Percentiles rank a stretch among this genome's conserved stretches.
These are phyloP conservation scores for Avahi laniger DNA, from an alignment of 2,797 vertebrate species.

Conservation along the genomic window DNA sequence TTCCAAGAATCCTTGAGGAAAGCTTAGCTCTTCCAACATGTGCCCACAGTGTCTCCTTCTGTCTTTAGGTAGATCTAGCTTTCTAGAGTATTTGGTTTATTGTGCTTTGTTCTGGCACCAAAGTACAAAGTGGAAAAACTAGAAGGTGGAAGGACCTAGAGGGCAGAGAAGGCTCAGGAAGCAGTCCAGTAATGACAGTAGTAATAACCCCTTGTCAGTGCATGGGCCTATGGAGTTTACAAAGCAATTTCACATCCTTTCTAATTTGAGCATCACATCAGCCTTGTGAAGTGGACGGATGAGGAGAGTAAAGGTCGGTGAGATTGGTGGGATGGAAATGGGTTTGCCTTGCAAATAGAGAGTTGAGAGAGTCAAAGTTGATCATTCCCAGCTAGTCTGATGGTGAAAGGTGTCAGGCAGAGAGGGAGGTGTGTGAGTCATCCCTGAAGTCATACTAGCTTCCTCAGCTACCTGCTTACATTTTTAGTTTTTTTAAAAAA, in stretches of 20 bases:
- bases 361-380: background rate
- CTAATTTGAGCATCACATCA: constrained; percentile 36
- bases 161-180: constrained; percentile 19
- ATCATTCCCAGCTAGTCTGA: constrained; percentile 38
- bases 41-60: constrained; percentile 40
- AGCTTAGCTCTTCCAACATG: constrained; percentile 50
- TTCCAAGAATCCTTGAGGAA: constrained; percentile 68
- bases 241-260: constrained; percentile 36
- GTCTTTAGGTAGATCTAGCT: constrained; percentile 41
- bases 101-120: constrained; percentile 29
- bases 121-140: constrained; percentile 40
- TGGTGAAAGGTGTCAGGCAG: background rate
- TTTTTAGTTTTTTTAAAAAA: constrained; percentile 50
- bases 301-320: constrained; percentile 40
- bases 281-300: constrained; percentile 4
- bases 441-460: background rate
- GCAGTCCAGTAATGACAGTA: constrained; percentile 2
- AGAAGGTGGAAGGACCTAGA: background rate
- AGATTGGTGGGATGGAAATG: background rate
- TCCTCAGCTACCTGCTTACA: background rate
- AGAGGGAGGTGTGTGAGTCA: constrained; percentile 30
- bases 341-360: constrained; percentile 2
- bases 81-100: constrained; percentile 46
- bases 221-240: constrained; percentile 15
- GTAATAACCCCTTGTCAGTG: constrained; percentile 29